Conservation (phyloP, 2,888 invertebrate species). For the Gymnosoma rotundatum region DNA sequence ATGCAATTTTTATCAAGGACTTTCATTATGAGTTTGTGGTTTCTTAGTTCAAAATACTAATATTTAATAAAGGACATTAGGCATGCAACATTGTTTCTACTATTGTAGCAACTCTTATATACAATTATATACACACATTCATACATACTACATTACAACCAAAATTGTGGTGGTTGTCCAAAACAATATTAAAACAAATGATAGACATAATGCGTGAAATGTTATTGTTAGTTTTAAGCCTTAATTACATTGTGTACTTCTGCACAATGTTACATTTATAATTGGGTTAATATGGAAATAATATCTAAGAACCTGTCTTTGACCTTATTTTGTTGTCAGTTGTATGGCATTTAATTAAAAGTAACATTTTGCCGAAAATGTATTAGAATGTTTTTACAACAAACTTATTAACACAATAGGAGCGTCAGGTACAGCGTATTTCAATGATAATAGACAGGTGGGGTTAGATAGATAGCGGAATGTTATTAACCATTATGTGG, state of each 20-base stretch:
- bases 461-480: constrained; percentile 5
- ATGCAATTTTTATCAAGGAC: too few relatives aligned
- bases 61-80: neutral
- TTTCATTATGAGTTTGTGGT: too few relatives aligned
- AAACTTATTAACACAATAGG: constrained; percentile 21
- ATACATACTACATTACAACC: neutral
- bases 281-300: constrained; percentile 66
- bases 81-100: constrained; percentile 19
- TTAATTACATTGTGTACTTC: constrained; percentile 26
- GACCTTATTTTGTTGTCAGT: constrained; percentile 60
- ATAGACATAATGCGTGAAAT: constrained; percentile 51
- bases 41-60: too few relatives aligned
- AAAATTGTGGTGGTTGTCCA: constrained; percentile 22
- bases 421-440: constrained; percentile 23
- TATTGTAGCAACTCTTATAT: neutral
- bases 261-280: constrained; percentile 33
- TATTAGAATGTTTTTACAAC: neutral
- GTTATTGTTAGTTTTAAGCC: constrained; percentile 36
- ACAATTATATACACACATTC: neutral
- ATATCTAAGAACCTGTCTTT: constrained; percentile 50
- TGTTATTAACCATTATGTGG: constrained; percentile 18
- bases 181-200: constrained; percentile 56
- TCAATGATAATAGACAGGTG: constrained; percentile 44
- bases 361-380: constrained; percentile 46
- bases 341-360: constrained; percentile 63